phyloP scores from a whole-genome alignment of 2,797 vertebrate genomes.

The Odontamblyopus lacepedii region DNA sequence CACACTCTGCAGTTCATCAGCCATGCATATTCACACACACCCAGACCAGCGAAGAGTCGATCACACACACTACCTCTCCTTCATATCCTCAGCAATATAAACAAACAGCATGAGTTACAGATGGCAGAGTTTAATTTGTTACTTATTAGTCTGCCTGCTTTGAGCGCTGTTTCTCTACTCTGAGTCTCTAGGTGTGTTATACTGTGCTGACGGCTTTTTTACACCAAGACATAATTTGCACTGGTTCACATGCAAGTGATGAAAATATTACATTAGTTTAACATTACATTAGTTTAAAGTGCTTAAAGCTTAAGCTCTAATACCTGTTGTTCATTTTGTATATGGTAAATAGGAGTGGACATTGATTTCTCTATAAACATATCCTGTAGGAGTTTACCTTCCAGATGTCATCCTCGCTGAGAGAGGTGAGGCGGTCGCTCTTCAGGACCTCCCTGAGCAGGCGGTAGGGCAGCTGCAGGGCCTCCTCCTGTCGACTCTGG shows the following conservation, averaged over 20 bases:
- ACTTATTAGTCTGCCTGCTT: slow-evolving; percentile 17
- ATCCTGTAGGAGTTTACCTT: slow-evolving; percentile 78
- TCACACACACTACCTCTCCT: slow-evolving; percentile 12
- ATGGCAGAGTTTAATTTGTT: slow-evolving; percentile 39
- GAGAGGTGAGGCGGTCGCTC: slow-evolving; percentile 94
- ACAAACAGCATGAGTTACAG: slow-evolving; percentile 40
- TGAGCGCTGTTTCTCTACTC: neutral
- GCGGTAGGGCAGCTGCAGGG: slow-evolving; percentile 90
- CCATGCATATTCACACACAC: slow-evolving; percentile 27
- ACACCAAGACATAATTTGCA: slow-evolving; percentile 26
- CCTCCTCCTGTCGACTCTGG: slow-evolving; percentile 88
- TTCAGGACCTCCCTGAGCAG: slow-evolving; percentile 94
- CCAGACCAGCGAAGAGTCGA: slow-evolving; percentile 10
- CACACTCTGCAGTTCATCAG: slow-evolving; percentile 45
- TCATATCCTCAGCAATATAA: slow-evolving; percentile 34
- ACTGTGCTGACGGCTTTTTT: slow-evolving; percentile 5
- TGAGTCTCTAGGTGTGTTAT: neutral
- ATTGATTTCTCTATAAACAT: neutral
- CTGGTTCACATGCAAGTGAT: slow-evolving; percentile 16
- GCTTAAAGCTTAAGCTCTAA: neutral
- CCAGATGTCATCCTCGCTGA: slow-evolving; percentile 97
- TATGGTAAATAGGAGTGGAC: neutral
- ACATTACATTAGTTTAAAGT: neutral
- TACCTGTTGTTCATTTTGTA: neutral
- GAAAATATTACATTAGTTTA: slow-evolving; percentile 28